Base-by-base conservation (phyloP, 2,797 vertebrate species). In the Melanotaenia trifasciata region DNA sequence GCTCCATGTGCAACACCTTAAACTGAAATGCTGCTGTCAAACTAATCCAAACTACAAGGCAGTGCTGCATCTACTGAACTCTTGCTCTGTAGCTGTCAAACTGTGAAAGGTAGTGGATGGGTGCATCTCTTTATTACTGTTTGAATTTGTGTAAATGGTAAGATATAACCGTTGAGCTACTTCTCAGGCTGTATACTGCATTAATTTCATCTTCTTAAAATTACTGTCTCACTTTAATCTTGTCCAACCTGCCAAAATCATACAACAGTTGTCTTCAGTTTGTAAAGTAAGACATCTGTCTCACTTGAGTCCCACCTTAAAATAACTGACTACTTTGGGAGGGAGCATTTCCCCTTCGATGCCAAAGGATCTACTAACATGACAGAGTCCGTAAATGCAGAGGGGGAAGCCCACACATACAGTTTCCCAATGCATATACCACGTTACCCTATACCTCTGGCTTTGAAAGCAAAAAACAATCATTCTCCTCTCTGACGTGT, bases 401-500 rank as follows among this genome's bases (percentile, higher is more conserved):
- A 59, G 13, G 22, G 20, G 40, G 40, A 67, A 14, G 43, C 65
- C 57, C 47, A 70, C 33, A 59, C 65, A 73, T 57, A 59, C 64
- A 56, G 51, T 26, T 14, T 53, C 57, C 28, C 33, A 58, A 35
- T 32, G 60, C 58, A 61, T 4, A 51, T n/a, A 64, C n/a, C 33
- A 56, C 32, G 51, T 64, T 38, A 32, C 54, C 11, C 60, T 70
- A 66, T 10, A 58, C 72, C 7, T 2, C 74, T 35, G 65, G 58
- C 65, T 77, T 60, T 79, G 28, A 79, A 78, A 64, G 35, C 18
- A 36, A 5, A 43, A 43, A 58, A 66, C 58, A 67, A 63, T 78
- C 4, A 12, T 38, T 24, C 18, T 73, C n/a, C 38, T 64, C 43
- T 65, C 5, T 32, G 45, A 63, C 60, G 51, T 10, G 60, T 56